phyloP scores from a whole-genome alignment of 2,888 invertebrate genomes.

The Lampropteryx suffumata region DNA sequence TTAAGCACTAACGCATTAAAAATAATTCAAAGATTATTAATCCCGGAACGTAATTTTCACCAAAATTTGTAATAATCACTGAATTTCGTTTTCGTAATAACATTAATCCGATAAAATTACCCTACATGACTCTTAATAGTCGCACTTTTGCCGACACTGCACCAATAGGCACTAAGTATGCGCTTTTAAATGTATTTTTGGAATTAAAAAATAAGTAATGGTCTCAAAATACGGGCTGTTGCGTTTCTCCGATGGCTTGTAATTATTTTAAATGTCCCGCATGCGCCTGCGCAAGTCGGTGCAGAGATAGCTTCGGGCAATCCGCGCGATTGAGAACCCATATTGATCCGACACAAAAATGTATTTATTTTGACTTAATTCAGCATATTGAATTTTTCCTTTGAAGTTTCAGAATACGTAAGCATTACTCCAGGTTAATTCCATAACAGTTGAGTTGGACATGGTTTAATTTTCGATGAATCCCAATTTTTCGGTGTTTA shows the following conservation, averaged over 20 bases:
- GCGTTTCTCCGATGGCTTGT: slow-evolving; percentile 80
- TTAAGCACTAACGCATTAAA: background rate
- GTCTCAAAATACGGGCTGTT: slow-evolving; percentile 81
- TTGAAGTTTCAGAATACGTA: slow-evolving; percentile 2
- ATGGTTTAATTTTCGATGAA: too few relatives aligned
- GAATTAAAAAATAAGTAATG: slow-evolving; percentile 82
- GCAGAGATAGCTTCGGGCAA: slow-evolving; percentile 61
- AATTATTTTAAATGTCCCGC: slow-evolving; percentile 84
- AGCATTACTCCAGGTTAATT: too few relatives aligned
- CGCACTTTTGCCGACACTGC: slow-evolving; percentile 62
- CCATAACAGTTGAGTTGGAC: too few relatives aligned
- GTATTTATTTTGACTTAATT: slow-evolving; percentile 27
- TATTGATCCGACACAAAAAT: slow-evolving; percentile 64
- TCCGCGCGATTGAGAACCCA: slow-evolving; percentile 71
- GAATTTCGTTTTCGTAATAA: slow-evolving; percentile 47
- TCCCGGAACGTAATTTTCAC: slow-evolving; percentile 32
- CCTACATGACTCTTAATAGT: slow-evolving; percentile 52
- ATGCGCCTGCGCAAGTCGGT: slow-evolving; percentile 48
- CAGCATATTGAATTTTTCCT: slow-evolving; percentile 22
- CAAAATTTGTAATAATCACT: slow-evolving; percentile 35
- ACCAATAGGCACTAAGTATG: slow-evolving; percentile 70
- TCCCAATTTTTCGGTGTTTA: too few relatives aligned
- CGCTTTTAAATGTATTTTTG: slow-evolving; percentile 72
- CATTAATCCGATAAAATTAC: slow-evolving; percentile 55
- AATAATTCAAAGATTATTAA: slow-evolving; percentile 21